Evolutionary conservation across 2,113 vertebrate genomes (phyloP).

Genomic region (Sprattus sprattus): DNA sequence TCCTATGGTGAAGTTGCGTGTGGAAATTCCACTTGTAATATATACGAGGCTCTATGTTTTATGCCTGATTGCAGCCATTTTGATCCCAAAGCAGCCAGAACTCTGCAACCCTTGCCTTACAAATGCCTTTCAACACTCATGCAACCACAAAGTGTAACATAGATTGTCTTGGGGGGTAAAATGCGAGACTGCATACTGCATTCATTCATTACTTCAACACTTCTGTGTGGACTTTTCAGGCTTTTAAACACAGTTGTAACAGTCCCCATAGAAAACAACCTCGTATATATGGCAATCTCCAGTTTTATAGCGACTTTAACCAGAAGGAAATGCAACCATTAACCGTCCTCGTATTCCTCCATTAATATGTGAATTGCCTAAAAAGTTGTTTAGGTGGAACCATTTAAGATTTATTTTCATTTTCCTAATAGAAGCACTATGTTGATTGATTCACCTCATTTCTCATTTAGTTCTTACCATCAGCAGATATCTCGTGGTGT

Average conservation of each 20-base stretch:
- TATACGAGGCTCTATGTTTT: slow-evolving; percentile 68
- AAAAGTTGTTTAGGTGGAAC: slow-evolving; percentile 3
- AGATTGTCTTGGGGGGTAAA: not conserved
- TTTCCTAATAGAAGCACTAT: slow-evolving; percentile 14
- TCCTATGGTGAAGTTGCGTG: slow-evolving; percentile 23
- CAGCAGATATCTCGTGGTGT: not conserved
- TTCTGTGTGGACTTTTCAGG: slow-evolving; percentile 22
- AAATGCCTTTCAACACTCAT: slow-evolving; percentile 66
- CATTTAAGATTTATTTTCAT: slow-evolving; percentile 10
- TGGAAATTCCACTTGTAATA: slow-evolving; percentile 60
- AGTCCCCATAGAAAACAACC: slow-evolving; percentile 5
- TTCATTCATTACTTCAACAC: slow-evolving; percentile 34
- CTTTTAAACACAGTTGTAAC: not conserved
- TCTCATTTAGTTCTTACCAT: slow-evolving; percentile 13
- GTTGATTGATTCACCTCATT: slow-evolving; percentile 22
- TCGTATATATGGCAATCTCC: slow-evolving; percentile 20
- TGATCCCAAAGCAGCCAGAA: slow-evolving; percentile 69
- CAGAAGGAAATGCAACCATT: not conserved
- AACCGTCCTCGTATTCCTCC: not conserved
- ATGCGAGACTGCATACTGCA: slow-evolving; percentile 20
- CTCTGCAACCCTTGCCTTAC: slow-evolving; percentile 62
- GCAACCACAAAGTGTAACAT: slow-evolving; percentile 61
- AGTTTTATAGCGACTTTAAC: slow-evolving; percentile 30
- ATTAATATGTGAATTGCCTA: not conserved
- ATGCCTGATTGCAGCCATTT: slow-evolving; percentile 74